Evolutionary conservation across 2,113 vertebrate species (phyloP).

Genomic region (Vombatus ursinus): DNA sequence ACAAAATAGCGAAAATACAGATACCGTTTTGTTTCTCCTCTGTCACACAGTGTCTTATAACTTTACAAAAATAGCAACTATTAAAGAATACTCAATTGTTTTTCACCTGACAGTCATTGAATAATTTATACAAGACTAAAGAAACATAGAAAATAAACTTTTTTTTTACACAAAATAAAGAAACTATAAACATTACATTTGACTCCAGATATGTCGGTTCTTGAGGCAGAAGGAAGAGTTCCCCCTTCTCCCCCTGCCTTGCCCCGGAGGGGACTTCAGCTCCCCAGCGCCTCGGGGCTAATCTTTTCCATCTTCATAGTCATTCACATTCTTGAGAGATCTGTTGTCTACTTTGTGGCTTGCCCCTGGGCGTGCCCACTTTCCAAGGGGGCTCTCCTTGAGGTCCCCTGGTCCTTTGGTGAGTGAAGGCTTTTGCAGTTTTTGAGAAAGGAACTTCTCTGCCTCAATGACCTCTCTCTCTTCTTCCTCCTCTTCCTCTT

Average conservation of each 20-base stretch:
- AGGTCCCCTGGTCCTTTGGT: constrained; percentile 86
- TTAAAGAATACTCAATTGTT: constrained; percentile 81
- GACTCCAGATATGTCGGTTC: constrained; percentile 80
- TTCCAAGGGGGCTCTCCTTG: constrained; percentile 82
- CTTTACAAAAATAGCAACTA: constrained; percentile 91
- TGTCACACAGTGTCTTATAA: constrained; percentile 79
- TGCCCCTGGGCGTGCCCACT: constrained; percentile 87
- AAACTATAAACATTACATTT: constrained; percentile 83
- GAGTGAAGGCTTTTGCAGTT: constrained; percentile 83
- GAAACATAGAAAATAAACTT: constrained; percentile 87
- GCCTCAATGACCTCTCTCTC: constrained; percentile 83
- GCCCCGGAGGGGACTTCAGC: constrained; percentile 18
- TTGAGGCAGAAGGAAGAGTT: constrained; percentile 74
- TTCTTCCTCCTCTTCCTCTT: constrained; percentile 84
- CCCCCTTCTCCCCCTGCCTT: constrained; percentile 67
- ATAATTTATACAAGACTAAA: constrained; percentile 89
- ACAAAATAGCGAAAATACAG: constrained; percentile 83
- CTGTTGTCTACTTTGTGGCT: constrained; percentile 95
- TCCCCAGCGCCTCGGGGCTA: constrained; percentile 78
- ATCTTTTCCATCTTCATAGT: constrained; percentile 86
- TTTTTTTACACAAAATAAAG: constrained; percentile 90
- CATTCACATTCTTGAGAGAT: constrained; percentile 88
- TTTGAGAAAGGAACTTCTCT: constrained; percentile 89
- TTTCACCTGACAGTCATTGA: constrained; percentile 80
- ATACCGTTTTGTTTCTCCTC: constrained; percentile 76